These are phyloP conservation scores for Papilio protenor DNA, from an alignment of 2,888 invertebrate genomes.

Conservation along the genomic window DNA sequence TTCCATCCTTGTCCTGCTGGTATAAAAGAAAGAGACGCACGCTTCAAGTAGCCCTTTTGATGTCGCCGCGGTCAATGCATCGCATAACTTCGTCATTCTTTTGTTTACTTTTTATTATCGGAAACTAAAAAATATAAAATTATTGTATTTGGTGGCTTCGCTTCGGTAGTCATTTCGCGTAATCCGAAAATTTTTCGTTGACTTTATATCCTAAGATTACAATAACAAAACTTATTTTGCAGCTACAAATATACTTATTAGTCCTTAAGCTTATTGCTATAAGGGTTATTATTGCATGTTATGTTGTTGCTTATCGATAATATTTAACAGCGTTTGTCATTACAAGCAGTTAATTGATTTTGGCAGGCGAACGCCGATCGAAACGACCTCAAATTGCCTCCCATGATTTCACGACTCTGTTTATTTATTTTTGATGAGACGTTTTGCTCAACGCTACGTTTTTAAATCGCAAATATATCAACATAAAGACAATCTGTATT, in stretches of 20 bases:
- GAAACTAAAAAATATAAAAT: conserved; percentile 71
- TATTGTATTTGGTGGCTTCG: conserved; percentile 65
- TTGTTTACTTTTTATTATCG: conserved; percentile 73
- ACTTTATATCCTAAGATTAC: conserved; percentile 66
- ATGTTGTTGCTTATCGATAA: conserved; percentile 22
- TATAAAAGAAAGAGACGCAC: conserved; percentile 55
- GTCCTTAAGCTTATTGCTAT: conserved; percentile 25
- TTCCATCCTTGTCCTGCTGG: conserved; percentile 49
- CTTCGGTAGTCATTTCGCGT: conserved; percentile 76
- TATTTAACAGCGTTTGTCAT: conserved; percentile 56
- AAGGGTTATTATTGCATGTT: conserved; percentile 47
- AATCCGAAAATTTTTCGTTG: conserved; percentile 67
- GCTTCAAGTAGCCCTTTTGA: conserved; percentile 72
- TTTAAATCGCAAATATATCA: conserved; percentile 8
- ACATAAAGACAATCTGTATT: neutral
- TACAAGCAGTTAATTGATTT: conserved; percentile 78
- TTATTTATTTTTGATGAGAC: conserved; percentile 53
- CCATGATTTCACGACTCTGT: conserved; percentile 54
- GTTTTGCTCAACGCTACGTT: conserved; percentile 19
- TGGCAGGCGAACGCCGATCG: conserved; percentile 71
- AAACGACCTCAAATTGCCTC: conserved; percentile 63
- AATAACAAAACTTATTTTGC: conserved; percentile 50
- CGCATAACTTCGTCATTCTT: conserved; percentile 62
- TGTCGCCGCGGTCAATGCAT: conserved; percentile 74
- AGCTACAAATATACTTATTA: neutral